Base-by-base conservation (phyloP, 2,113 vertebrate species). In the Ivindomyrus marchei region DNA sequence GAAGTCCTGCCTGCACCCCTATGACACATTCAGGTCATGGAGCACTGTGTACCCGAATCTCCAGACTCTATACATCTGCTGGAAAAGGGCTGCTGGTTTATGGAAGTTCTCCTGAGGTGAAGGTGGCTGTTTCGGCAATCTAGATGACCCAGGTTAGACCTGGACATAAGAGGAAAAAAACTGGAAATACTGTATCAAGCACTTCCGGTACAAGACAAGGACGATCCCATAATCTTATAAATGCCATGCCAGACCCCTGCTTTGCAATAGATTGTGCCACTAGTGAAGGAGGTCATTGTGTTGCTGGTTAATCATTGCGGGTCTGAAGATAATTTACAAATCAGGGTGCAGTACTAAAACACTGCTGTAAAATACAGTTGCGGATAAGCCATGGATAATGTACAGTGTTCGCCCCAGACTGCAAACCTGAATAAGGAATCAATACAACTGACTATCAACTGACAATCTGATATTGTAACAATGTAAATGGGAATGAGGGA, bases 401-500 rank as follows among this genome's bases (percentile, higher is more conserved):
- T 19, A 8, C 17, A 49, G 13, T 17, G 36, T 42, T 80, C 13
- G 62, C 10, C 62, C n/a, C 62, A 31, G 27, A 11, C 42, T 47
- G 13, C 84, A 50, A 27, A 86, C 84, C 46, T 49, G 24, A n/a
- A 47, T n/a, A 49, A 50, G 92, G 91, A 42, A 31, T 92, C 93
- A 90, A 83, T 42, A 58, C 49, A 13, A 39, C 88, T 92, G 90
- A 91, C 62, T 85, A 80, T 39, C 91, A 90, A 19, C 50, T 56
- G 88, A n/a, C 4, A 0, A 90, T 91, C 50, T 85, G 39, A 87
- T 87, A 77, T 42, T 89, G 49, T 53, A 90, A 89, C 90, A 50
- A 89, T 74, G 92, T 42, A 91, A 77, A 89, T 91, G 91, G 91
- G 80, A 49, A 46, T 49, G 90, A 93, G 88, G 87, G 89, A 92